Percentiles rank a stretch among this genome's conserved stretches.
Evolutionary conservation across 2,888 invertebrate genomes (phyloP).

Genomic region (Criorhina ranunculi): DNA sequence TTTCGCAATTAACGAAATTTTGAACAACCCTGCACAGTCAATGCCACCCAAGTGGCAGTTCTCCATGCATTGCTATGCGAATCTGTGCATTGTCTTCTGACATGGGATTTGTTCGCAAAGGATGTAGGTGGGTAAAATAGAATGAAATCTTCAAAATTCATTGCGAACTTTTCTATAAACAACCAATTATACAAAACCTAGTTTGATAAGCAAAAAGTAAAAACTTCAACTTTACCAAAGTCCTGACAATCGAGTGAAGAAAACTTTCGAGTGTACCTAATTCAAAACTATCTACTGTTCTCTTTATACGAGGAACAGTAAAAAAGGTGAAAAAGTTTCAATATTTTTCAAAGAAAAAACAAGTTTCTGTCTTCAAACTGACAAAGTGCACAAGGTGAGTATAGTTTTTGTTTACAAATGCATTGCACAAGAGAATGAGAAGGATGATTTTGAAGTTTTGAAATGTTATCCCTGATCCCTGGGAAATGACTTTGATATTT

Average conservation of each 20-base stretch:
- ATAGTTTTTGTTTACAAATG: neutral
- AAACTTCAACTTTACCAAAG: neutral
- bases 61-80: no score
- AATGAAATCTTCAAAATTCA: no score
- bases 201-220: neutral
- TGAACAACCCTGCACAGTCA: no score
- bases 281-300: constrained; percentile 4
- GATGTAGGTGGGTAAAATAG: no score
- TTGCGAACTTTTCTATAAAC: no score
- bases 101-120: no score
- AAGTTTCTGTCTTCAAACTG: neutral
- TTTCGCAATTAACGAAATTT: no score
- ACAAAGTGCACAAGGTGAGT: constrained; percentile 2
- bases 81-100: no score
- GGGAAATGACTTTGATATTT: neutral
- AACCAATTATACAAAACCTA: no score
- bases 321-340: constrained; percentile 5
- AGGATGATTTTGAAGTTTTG: neutral
- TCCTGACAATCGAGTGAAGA: neutral
- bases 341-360: neutral
- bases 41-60: no score
- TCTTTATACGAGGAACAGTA: neutral
- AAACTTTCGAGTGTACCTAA: constrained; percentile 1
- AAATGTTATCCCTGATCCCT: neutral
- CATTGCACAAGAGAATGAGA: neutral